Evolutionary conservation across 2,113 vertebrate species (phyloP).

Genomic region (Bufo bufo): DNA sequence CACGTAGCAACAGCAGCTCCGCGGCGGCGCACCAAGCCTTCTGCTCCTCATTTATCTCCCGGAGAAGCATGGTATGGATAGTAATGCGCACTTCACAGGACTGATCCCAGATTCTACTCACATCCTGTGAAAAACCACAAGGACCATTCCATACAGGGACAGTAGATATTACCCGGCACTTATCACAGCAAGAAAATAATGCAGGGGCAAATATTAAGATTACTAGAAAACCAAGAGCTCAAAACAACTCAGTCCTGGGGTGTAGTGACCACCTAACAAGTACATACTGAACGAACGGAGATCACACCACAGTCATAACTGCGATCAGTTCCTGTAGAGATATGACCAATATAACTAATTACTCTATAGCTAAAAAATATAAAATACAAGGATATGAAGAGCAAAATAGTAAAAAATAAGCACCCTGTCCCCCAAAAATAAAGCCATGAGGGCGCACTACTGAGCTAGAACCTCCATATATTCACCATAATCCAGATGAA

Average conservation of each 20-base stretch:
- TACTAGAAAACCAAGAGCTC: background rate
- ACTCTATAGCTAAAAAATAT: background rate
- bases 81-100: background rate
- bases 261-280: slow-evolving; percentile 11
- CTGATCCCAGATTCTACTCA: slow-evolving; percentile 22
- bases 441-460: background rate
- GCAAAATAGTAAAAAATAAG: background rate
- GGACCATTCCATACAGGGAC: background rate
- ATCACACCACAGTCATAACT: background rate
- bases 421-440: background rate
- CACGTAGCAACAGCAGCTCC: slow-evolving; percentile 82
- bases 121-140: background rate
- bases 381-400: background rate
- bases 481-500: background rate
- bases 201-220: background rate
- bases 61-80: slow-evolving; percentile 69
- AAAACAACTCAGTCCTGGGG: background rate
- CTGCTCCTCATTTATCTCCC: slow-evolving; percentile 69
- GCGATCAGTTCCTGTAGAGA: background rate
- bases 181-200: background rate
- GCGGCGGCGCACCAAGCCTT: slow-evolving; percentile 76
- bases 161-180: background rate
- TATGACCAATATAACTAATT: background rate
- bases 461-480: background rate
- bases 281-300: background rate